phyloP scores from a whole-genome alignment of 2,113 vertebrate genomes.

The Salvelinus namaycush region DNA sequence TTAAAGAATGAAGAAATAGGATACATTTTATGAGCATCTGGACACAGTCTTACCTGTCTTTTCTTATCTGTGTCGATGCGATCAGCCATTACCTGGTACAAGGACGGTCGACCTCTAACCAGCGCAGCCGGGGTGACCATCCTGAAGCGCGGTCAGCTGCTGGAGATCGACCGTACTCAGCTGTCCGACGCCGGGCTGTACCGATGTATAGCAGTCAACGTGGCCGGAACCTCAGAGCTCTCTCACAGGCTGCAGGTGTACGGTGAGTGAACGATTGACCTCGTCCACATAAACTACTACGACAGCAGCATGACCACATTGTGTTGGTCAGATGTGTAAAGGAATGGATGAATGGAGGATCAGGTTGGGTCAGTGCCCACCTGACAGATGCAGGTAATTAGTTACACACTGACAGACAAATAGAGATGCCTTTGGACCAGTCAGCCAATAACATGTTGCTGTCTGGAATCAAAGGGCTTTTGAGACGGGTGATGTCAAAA shows the following conservation, averaged over 20 bases:
- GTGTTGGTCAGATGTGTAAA: conserved; percentile 4
- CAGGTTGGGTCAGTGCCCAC: conserved; percentile 5
- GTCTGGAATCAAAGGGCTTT: not conserved
- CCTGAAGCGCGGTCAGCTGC: conserved; percentile 77
- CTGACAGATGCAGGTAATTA: not conserved
- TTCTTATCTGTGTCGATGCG: not conserved
- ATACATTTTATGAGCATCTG: not conserved
- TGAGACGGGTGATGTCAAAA: not conserved
- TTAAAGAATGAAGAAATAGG: too few relatives aligned
- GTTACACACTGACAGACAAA: not conserved
- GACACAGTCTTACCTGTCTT: not conserved
- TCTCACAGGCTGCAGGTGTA: conserved; percentile 86
- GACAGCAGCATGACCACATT: not conserved
- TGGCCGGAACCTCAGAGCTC: conserved; percentile 82
- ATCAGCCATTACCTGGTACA: conserved; percentile 89
- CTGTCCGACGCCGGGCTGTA: conserved; percentile 86
- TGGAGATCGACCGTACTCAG: conserved; percentile 82
- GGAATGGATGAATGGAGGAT: not conserved
- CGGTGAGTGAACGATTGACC: conserved; percentile 71
- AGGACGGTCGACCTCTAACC: conserved; percentile 80
- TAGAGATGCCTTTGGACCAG: not conserved
- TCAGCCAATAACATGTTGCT: not conserved
- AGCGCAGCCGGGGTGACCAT: conserved; percentile 68
- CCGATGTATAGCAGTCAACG: conserved; percentile 85
- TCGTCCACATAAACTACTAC: not conserved